phyloP scores from a whole-genome alignment of 2,113 vertebrate genomes.

The Psettodes erumei region DNA sequence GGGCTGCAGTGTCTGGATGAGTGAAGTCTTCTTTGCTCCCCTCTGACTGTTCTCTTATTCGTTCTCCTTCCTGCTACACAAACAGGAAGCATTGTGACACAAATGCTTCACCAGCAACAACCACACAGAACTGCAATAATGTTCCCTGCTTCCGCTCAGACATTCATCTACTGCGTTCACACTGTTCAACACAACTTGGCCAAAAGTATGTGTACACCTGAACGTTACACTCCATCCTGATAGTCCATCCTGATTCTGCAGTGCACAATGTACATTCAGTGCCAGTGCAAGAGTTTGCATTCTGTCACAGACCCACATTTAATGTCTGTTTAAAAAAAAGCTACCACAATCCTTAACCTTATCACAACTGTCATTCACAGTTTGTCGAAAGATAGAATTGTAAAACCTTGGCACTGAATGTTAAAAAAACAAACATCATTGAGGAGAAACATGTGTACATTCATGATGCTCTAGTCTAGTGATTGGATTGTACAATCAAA shows the following conservation, averaged over 20 bases:
- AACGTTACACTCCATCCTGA: not conserved
- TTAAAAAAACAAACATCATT: not conserved
- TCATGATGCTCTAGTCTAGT: not conserved
- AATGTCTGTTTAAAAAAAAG: not conserved
- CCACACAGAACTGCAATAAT: constrained; percentile 70
- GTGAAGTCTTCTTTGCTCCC: constrained; percentile 71
- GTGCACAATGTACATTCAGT: not conserved
- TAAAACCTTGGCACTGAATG: not conserved
- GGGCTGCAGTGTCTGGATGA: constrained; percentile 32
- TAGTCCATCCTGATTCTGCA: no score
- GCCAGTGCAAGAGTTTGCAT: not conserved
- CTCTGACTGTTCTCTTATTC: constrained; percentile 75
- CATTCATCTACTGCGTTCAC: constrained; percentile 1
- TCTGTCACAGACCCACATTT: not conserved
- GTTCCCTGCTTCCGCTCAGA: constrained; percentile 56
- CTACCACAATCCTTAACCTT: not conserved
- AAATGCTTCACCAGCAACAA: constrained; percentile 69
- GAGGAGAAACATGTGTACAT: no score
- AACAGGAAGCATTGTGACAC: constrained; percentile 90
- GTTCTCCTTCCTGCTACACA: constrained; percentile 89
- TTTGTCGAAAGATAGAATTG: not conserved
- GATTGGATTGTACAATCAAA: not conserved
- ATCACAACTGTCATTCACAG: not conserved
- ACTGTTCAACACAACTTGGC: not conserved
- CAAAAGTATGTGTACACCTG: not conserved